These are phyloP conservation scores for Oncopodura yosiiana DNA, from an alignment of 1,140 invertebrate genomes.

Conservation along the genomic window DNA sequence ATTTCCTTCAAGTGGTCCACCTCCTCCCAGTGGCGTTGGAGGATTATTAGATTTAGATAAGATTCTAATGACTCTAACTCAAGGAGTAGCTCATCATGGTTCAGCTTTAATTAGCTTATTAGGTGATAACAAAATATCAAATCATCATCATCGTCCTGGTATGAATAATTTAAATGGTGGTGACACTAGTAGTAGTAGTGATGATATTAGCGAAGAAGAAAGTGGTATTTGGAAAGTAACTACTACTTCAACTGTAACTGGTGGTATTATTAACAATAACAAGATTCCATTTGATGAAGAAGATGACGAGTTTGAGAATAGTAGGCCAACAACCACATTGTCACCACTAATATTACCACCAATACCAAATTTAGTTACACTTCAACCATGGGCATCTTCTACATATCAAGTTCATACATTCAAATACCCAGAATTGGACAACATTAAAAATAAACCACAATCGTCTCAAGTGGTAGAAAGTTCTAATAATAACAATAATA, in stretches of 20 bases:
- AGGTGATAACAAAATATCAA: too few relatives aligned
- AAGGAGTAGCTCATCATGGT: too few relatives aligned
- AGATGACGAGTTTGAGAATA: neutral
- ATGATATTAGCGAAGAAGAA: neutral
- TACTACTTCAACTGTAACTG: conserved; percentile 18
- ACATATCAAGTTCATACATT: conserved; percentile 35
- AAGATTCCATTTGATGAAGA: neutral
- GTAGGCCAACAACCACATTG: neutral
- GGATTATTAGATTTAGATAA: too few relatives aligned
- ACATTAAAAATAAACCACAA: neutral
- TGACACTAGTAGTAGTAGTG: neutral
- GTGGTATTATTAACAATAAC: conserved; percentile 1
- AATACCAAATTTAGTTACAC: too few relatives aligned
- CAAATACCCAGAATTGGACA: conserved; percentile 23
- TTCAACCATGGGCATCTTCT: conserved; percentile 31
- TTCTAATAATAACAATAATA: too few relatives aligned
- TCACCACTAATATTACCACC: neutral
- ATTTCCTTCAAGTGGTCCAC: too few relatives aligned
- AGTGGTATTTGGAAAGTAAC: conserved; percentile 19
- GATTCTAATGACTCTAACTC: too few relatives aligned
- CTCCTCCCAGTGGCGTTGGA: too few relatives aligned
- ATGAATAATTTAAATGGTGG: too few relatives aligned
- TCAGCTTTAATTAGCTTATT: too few relatives aligned
- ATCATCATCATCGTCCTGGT: too few relatives aligned
- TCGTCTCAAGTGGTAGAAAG: too few relatives aligned